phyloP scores from a whole-genome alignment of 2,888 invertebrate genomes.

The Azorinus chamasolen region DNA sequence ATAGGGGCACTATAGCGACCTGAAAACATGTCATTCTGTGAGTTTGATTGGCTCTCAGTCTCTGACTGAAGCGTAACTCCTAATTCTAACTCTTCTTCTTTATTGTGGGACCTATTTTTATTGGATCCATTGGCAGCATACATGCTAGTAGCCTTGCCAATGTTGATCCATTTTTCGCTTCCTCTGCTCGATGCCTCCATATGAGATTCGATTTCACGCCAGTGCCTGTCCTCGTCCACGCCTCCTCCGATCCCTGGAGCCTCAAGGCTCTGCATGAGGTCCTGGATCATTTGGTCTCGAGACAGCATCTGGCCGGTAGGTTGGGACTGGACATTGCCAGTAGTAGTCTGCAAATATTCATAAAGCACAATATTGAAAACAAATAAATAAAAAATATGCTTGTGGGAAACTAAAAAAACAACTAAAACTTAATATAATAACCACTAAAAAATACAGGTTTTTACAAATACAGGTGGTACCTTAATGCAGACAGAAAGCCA shows the following conservation, averaged over 20 bases:
- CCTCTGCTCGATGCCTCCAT: constrained; percentile 62
- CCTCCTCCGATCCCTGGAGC: constrained; percentile 43
- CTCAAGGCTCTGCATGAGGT: constrained; percentile 66
- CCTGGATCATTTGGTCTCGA: constrained; percentile 60
- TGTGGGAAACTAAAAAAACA: too few relatives aligned
- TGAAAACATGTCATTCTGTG: constrained; percentile 83
- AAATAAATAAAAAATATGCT: too few relatives aligned
- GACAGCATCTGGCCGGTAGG: constrained; percentile 53
- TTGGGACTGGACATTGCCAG: constrained; percentile 47
- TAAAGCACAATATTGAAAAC: too few relatives aligned
- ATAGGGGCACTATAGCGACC: constrained; percentile 55
- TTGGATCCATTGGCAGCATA: constrained; percentile 56
- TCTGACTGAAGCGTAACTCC: constrained; percentile 79
- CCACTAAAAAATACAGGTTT: too few relatives aligned
- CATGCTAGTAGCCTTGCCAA: constrained; percentile 73
- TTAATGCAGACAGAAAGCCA: too few relatives aligned
- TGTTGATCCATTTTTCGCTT: constrained; percentile 71
- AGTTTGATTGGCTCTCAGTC: constrained; percentile 73
- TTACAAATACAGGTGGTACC: too few relatives aligned
- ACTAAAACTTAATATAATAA: too few relatives aligned
- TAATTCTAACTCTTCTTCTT: constrained; percentile 76
- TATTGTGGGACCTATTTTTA: constrained; percentile 62
- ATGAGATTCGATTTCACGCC: constrained; percentile 77
- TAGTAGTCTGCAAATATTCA: constrained; percentile 51
- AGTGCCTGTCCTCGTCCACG: constrained; percentile 74